Evolutionary conservation across 2,113 vertebrate genomes (phyloP), one percentile per base, ranked within the genome.

Genomic region (Panthera uncia): DNA sequence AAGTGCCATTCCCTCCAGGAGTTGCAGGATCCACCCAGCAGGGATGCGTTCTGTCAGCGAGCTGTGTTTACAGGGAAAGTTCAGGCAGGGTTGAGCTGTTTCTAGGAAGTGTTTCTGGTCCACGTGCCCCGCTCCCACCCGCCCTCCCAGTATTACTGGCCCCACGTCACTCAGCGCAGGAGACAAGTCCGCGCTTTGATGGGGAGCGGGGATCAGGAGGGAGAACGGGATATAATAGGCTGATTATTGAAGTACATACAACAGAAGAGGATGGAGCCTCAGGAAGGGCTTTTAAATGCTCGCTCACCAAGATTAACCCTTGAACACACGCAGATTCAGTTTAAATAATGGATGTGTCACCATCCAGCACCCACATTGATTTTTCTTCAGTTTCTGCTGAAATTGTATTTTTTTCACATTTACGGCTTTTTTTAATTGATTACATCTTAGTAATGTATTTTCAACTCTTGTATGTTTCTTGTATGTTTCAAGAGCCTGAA

Each of bases 41-140:
- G 98, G 98, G 98, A 98, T 98, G 98, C 86, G n/a, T 96, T 95
- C 98, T 98, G 98, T 97, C 98, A 98, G 98, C 92, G 97, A 95
- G 97, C 98, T 68, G 95, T 94, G 96, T 98, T 98, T 98, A 88
- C 98, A 31, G 98, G 78, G 94, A 98, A 98, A 99, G 98, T 99
- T 99, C 99, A 98, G 98, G 89, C 98, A 91, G 98, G 98, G 98
- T 71, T 98, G 98, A 98, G 98, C 98, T 52, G 98, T 97, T 97
- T 71, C 97, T 97, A 89, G 98, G 98, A 95, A 97, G 98, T 94
- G 0, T 96, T 98, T 91, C 95, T 96, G 92, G 96, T 98, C 97
- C 98, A 98, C 97, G 97, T 98, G 98, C 98, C 94, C 78, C n/a
- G 94, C 94, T 4, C 89, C 0, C 95, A 85, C 74, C 98, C 92